Evolutionary conservation across 2,888 invertebrate species (phyloP).

Genomic region (Teleogryllus oceanicus): DNA sequence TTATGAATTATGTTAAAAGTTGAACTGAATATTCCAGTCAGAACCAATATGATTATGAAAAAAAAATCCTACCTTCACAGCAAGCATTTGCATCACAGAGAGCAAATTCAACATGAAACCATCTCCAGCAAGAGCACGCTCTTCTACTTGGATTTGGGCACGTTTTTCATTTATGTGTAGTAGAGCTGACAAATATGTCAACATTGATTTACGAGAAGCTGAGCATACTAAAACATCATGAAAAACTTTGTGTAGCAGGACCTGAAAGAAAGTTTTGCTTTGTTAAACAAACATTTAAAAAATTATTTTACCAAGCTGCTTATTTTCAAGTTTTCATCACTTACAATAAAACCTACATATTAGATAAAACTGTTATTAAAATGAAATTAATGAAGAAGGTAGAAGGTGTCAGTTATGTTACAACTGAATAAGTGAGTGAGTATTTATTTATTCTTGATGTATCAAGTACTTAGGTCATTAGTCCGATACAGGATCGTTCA

Average conservation of each 20-base stretch:
- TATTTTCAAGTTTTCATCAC: neutral
- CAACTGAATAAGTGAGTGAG: neutral
- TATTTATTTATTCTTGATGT: too few species aligned
- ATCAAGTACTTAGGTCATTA: too few species aligned
- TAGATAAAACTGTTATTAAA: neutral
- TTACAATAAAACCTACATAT: neutral
- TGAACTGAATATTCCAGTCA: too few species aligned
- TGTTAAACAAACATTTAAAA: slow-evolving; percentile 28
- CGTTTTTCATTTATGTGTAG: slow-evolving; percentile 80
- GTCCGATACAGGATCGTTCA: too few species aligned
- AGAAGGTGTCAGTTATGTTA: neutral
- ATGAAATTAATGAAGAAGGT: neutral
- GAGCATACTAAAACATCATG: slow-evolving; percentile 79
- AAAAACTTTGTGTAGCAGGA: slow-evolving; percentile 73
- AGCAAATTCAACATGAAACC: slow-evolving; percentile 94
- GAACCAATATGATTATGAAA: too few species aligned
- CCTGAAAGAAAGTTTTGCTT: slow-evolving; percentile 45
- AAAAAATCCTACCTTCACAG: slow-evolving; percentile 59
- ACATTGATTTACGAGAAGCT: slow-evolving; percentile 72
- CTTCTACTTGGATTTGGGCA: slow-evolving; percentile 86
- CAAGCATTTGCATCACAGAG: slow-evolving; percentile 84
- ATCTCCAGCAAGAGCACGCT: slow-evolving; percentile 82
- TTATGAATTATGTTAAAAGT: too few species aligned
- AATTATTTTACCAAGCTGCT: neutral
- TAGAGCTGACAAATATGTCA: slow-evolving; percentile 75